Conservation (phyloP, 2,113 vertebrate species). For the Anas platyrhynchos region DNA sequence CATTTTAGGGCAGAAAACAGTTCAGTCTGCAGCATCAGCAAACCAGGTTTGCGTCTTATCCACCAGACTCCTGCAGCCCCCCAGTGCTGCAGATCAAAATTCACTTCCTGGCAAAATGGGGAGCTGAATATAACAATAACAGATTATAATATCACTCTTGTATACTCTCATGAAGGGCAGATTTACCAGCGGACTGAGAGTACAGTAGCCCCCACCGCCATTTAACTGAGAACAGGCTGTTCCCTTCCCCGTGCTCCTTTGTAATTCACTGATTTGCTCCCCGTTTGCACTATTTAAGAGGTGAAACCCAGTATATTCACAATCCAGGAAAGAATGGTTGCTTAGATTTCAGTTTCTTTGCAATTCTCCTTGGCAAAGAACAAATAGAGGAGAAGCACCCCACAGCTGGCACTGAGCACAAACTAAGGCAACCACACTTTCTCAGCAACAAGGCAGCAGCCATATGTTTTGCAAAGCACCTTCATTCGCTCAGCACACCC, state of each 20-base stretch:
- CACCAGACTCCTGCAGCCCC: neutral
- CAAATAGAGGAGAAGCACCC: neutral
- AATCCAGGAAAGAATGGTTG: neutral
- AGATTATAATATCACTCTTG: neutral
- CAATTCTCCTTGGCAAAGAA: neutral
- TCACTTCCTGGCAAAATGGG: neutral
- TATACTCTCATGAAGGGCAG: neutral
- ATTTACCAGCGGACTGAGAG: neutral
- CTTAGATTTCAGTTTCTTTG: neutral
- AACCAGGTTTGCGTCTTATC: neutral
- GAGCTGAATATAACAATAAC: constrained; percentile 26
- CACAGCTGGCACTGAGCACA: neutral
- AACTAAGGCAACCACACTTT: neutral
- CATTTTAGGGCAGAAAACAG: neutral
- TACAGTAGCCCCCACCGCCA: neutral
- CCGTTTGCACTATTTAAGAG: neutral
- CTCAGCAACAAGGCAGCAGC: neutral
- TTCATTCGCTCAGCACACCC: neutral
- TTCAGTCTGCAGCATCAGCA: neutral
- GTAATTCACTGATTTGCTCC: neutral
- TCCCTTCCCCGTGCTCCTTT: neutral
- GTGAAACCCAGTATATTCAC: neutral
- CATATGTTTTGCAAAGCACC: neutral
- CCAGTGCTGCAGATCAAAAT: neutral
- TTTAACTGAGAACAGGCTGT: neutral